Evolutionary conservation across 2,888 invertebrate species (phyloP), one percentile per base, ranked within the genome.

Genomic region (Heliconius cydno): DNA sequence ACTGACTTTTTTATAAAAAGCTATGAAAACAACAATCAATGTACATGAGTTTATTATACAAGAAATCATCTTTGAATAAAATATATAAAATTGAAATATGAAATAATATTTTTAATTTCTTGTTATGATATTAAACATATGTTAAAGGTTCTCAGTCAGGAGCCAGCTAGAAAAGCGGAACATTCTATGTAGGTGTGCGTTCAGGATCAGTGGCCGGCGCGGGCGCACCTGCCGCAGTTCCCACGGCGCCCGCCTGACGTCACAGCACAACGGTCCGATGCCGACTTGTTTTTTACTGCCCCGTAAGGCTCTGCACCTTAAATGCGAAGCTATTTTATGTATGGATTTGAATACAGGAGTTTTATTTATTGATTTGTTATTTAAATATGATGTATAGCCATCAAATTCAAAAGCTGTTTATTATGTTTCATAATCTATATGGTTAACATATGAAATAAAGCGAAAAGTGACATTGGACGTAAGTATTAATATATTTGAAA

Each of bases 221-320:
- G 90, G 91, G 94, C 94, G 94, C 94, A 94, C 95, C 94, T 94
- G 95, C 94, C 94, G 94, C 92, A 87, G 93, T 94, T 94, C 94
- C 94, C 95, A 94, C 95, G 95, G 89, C 90, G 86, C 86, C 84
- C 83, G 82, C 77, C 83, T 83, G 83, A 93, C 94, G 92, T 93
- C 93, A 92, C 91, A 90, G 86, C 91, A 92, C 91, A 92, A 92
- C 92, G 90, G 91, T 90, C 89, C 88, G 87, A 79, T 73, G 78
- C 79, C 89, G 85, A 87, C 87, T 87, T 85, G 89, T 90, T 90
- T 82, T 89, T 90, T 88, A 87, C 86, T 86, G 88, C 87, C 87
- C 82, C 83, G 80, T 79, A 81, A 81, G 82, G 82, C 78, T 83
- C 77, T 73, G 76, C 72, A 78, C 78, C 80, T 77, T 80, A 77